Evolutionary conservation across 2,113 vertebrate genomes (phyloP).

Genomic region (Hippocampus abdominalis): DNA sequence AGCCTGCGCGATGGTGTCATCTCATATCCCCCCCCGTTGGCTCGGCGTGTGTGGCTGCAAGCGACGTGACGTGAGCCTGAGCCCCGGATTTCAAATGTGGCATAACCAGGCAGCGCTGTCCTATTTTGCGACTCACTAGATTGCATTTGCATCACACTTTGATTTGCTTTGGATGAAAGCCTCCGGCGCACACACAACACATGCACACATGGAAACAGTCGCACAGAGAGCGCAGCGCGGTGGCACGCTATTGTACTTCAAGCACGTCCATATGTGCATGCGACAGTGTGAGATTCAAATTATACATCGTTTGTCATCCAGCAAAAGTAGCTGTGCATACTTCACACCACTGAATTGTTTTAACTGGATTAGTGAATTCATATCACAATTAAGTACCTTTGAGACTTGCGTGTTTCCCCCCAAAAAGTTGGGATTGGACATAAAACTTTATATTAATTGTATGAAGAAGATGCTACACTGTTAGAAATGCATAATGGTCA

Average conservation of each 20-base stretch:
- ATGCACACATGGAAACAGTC: conserved; percentile 40
- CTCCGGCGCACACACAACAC: conserved; percentile 1
- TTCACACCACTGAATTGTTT: neutral
- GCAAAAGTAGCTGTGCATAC: neutral
- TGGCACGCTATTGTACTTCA: conserved; percentile 56
- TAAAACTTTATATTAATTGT: neutral
- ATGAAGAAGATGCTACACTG: neutral
- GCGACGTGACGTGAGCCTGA: conserved; percentile 19
- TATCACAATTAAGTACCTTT: neutral
- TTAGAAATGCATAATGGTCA: neutral
- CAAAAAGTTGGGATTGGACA: neutral
- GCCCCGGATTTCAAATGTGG: conserved; percentile 29
- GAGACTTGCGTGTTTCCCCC: neutral
- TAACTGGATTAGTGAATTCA: neutral
- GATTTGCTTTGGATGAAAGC: conserved; percentile 47
- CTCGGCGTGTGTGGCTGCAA: conserved; percentile 18
- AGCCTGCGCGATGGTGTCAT: conserved; percentile 19
- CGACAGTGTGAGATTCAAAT: conserved; percentile 22
- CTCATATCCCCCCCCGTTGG: conserved; percentile 1
- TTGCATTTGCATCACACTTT: conserved; percentile 51
- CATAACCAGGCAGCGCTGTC: conserved; percentile 38
- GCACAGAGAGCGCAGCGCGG: conserved; percentile 28
- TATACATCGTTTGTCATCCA: neutral
- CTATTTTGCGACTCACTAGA: conserved; percentile 37
- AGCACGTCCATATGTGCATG: conserved; percentile 24